These are phyloP conservation scores for Odontothrips loti DNA, from an alignment of 2,888 invertebrate genomes.

Conservation along the genomic window DNA sequence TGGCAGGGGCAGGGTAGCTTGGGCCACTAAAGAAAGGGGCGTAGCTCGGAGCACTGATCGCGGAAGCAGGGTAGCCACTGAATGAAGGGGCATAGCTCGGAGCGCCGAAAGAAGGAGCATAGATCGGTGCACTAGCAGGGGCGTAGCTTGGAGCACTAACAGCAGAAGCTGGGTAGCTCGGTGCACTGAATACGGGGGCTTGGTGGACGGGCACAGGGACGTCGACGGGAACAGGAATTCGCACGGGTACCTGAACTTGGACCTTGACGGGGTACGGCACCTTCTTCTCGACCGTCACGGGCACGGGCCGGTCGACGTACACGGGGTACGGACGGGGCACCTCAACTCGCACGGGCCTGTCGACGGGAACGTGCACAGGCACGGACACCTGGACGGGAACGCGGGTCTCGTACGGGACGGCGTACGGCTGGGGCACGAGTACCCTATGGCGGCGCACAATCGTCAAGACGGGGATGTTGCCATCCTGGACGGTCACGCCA, in stretches of 20 bases:
- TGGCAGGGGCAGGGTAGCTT: too few relatives aligned
- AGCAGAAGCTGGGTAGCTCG: too few relatives aligned
- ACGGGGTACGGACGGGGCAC: background rate
- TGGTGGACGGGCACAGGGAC: background rate
- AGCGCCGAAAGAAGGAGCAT: background rate
- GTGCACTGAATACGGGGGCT: background rate
- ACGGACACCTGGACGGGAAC: slow-evolving; percentile 38
- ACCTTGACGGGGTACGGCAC: slow-evolving; percentile 5
- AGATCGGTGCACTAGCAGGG: background rate
- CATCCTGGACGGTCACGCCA: slow-evolving; percentile 27
- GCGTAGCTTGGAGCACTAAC: background rate
- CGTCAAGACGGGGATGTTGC: slow-evolving; percentile 35
- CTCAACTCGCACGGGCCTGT: slow-evolving; percentile 15
- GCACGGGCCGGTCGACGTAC: slow-evolving; percentile 12
- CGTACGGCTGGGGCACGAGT: slow-evolving; percentile 29
- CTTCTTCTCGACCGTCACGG: slow-evolving; percentile 17
- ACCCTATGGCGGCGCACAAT: slow-evolving; percentile 35
- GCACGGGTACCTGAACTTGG: background rate
- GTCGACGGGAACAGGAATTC: background rate
- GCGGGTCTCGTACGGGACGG: slow-evolving; percentile 39
- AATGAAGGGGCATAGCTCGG: background rate
- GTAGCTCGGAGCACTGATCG: background rate
- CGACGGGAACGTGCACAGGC: slow-evolving; percentile 34
- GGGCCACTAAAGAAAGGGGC: background rate
- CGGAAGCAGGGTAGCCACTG: too few relatives aligned